Evolutionary conservation across 2,888 invertebrate genomes (phyloP), one percentile per base, ranked within the genome.

Genomic region (Xestia sexstrigata): DNA sequence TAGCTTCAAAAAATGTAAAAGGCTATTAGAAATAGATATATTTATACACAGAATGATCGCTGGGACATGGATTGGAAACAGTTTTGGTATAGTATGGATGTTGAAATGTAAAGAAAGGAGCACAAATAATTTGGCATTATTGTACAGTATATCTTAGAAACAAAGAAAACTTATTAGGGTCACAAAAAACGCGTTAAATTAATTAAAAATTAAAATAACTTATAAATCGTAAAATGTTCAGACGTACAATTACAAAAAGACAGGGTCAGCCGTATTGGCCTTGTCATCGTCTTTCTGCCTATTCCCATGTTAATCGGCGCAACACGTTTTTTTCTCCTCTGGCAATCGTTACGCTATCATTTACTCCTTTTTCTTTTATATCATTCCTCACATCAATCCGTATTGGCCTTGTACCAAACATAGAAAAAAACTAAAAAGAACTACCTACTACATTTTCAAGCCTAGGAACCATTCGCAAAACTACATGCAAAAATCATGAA

Each of bases 401-500:
- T 52, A 20, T 65, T 49, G 5, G 23, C 39, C n/a, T 45, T 55
- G n/a, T 62, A 49, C 39, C 26, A 30, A 71, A 73, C 45, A 63
- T 23, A 70, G 70, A 71, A 23, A 71, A 71, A 23, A 71, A 55
- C 39, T 30, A 68, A 70, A 78, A 78, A 78, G 20, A 74, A 70
- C 70, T 70, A 77, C 26, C 70, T 70, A 77, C 26, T 75, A 76
- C 60, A 71, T 76, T 77, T 80, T 70, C 75, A 71, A 77, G 45
- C 39, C 52, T 65, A 66, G 70, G 73, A 74, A 80, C 45, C 72
- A 78, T 75, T 73, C 15, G 30, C 63, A 76, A 74, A 77, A 83
- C 77, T 78, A 76, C 78, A 70, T 81, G n/a, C 63, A 88, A 88
- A 82, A 78, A 78, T 78, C 58, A 47, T 65, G 60, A 79, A 78